Percentiles rank a stretch among this genome's conserved stretches.
phyloP scores from a whole-genome alignment of 2,113 vertebrate genomes.

The Sapajus apella region DNA sequence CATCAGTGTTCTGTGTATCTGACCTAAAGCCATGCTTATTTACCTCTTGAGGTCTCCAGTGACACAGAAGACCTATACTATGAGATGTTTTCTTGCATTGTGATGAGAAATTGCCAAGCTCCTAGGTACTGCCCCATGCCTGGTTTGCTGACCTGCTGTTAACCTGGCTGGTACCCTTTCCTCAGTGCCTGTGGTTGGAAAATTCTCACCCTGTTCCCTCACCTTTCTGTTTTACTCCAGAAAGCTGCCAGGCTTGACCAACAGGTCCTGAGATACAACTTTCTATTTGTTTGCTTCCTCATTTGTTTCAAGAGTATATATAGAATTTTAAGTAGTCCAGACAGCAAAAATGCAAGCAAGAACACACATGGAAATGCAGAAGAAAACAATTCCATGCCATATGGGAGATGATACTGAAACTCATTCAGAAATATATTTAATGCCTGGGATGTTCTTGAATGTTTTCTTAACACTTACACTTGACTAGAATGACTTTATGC shows the following conservation, averaged over 20 bases:
- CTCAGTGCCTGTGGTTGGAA: not conserved
- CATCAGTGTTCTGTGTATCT: not conserved
- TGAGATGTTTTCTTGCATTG: not conserved
- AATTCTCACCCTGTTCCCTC: not conserved
- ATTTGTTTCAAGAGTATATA: slow-evolving; percentile 23
- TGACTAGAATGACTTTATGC: slow-evolving; percentile 49
- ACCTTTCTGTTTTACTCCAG: not conserved
- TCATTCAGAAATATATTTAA: slow-evolving; percentile 62
- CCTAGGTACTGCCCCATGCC: not conserved
- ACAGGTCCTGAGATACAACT: not conserved
- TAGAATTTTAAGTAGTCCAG: slow-evolving; percentile 42
- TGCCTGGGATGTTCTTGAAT: slow-evolving; percentile 54
- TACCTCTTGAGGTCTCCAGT: not conserved
- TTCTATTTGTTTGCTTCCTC: slow-evolving; percentile 2
- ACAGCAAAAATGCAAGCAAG: slow-evolving; percentile 4
- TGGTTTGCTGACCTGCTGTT: not conserved
- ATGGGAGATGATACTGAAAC: slow-evolving; percentile 51
- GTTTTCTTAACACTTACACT: slow-evolving; percentile 50
- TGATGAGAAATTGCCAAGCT: not conserved
- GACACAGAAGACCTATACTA: not conserved
- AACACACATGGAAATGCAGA: slow-evolving; percentile 25
- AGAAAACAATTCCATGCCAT: slow-evolving; percentile 32
- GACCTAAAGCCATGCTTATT: not conserved
- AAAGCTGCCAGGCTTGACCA: not conserved
- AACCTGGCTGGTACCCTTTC: not conserved